Evolutionary conservation across 2,797 vertebrate species (phyloP), one percentile per base, ranked within the genome.

Genomic region (Pangasius sanitwongsei): DNA sequence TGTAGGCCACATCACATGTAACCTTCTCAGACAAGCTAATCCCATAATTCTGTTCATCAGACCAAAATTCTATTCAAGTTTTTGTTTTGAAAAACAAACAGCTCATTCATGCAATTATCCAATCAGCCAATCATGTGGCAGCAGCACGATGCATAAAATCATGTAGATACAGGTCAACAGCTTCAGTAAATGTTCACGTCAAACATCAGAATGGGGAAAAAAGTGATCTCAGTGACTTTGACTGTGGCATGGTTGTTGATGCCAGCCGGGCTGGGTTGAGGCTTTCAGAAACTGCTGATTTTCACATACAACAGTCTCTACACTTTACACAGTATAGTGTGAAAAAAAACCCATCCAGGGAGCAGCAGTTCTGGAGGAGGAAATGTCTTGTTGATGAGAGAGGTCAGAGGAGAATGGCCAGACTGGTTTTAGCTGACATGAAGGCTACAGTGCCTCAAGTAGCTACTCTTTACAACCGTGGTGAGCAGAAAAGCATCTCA

Each of bases 241-340:
- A 31, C 31, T 25, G 6, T 61, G 57, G 34, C 80, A 28, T 61
- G 23, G 57, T 41, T 80, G 48, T 55, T 80, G 48, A 28, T 77
- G 5, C 25, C 11, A n/a, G 74, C 1, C 1, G 11, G 3, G 72
- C 28, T 77, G 6, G 28, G n/a, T 20, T 61, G 23, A 63, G 80
- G 16, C 34, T 83, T 83, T 83, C 37, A 61, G 12, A 82, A 83
- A 83, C 23, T 81, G 78, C 9, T 37, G 31, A 81, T 59, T 59
- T 81, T 59, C 20, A 80, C 4, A 81, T 11, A 59, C n/a, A 50
- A 53, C 44, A 53, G 28, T 77, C 74, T 77, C 74, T n/a, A 23
- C 4, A 34, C 9, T 20, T 80, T 55, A 80, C n/a, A 34, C 50
- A 57, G 18, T 34, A 57, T 34, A 31, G 53, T 57, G 53, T 12